Percentiles rank a stretch among this genome's conserved stretches.
phyloP scores from a whole-genome alignment of 2,113 vertebrate species.

The Peromyscus leucopus region DNA sequence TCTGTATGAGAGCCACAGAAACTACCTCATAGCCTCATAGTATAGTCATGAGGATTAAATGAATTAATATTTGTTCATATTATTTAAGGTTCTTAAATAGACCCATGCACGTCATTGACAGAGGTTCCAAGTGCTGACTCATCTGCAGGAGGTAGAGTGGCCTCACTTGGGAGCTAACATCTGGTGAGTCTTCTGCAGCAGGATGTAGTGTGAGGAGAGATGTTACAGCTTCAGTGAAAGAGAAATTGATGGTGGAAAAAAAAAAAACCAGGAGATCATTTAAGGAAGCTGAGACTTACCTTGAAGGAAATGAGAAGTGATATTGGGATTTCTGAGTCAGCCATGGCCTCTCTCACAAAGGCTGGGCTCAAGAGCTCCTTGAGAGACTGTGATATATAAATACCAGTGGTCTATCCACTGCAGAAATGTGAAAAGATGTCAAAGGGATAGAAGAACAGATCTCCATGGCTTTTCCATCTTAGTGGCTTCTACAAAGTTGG shows the following conservation, averaged over 20 bases:
- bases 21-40: neutral
- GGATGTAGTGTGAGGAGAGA: neutral
- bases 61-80: neutral
- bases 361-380: neutral
- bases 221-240: neutral
- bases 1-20: neutral
- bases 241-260: neutral
- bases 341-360: neutral
- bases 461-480: neutral
- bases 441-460: neutral
- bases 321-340: neutral
- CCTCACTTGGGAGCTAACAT: neutral
- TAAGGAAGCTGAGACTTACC: neutral
- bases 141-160: neutral
- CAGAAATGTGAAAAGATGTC: neutral
- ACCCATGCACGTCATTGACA: neutral
- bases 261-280: neutral
- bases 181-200: neutral
- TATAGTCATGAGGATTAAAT: neutral
- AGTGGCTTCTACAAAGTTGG: neutral
- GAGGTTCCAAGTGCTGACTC: rapidly evolving
- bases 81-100: neutral
- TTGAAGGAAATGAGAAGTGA: neutral
- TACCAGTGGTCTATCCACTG: no score
- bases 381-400: neutral